Conservation (phyloP, 1,140 invertebrate genomes). For the Gyrodactylus bullatarudis region DNA sequence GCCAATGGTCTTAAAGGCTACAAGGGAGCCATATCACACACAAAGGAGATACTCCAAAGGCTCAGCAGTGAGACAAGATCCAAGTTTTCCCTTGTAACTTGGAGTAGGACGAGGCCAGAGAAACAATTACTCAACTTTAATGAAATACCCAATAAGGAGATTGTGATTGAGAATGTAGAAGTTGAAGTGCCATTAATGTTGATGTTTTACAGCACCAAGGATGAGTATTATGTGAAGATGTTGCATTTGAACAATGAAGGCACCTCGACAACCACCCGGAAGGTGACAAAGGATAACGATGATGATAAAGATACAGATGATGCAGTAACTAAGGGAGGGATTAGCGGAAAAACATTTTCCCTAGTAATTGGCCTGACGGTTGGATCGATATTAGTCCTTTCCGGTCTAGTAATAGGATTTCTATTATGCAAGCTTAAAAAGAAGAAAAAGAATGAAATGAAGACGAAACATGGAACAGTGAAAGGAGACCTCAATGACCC, state of each 20-base stretch:
- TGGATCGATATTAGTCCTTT: neutral
- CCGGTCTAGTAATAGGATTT: neutral
- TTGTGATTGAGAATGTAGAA: neutral
- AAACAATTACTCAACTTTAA: neutral
- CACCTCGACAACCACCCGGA: neutral
- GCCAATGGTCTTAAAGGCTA: neutral
- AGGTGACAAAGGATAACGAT: neutral
- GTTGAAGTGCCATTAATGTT: neutral
- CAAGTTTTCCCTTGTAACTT: neutral
- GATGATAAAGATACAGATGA: neutral
- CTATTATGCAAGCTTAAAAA: neutral
- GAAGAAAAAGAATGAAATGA: neutral
- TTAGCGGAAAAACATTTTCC: too few relatives aligned
- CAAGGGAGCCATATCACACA: neutral
- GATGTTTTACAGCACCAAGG: neutral
- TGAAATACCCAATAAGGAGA: neutral
- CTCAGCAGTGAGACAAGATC: neutral
- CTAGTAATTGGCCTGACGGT: neutral
- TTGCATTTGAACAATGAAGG: neutral
- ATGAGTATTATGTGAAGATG: neutral
- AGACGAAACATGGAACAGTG: neutral
- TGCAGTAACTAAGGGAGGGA: too few relatives aligned
- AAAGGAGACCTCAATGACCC: neutral
- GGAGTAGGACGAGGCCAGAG: neutral
- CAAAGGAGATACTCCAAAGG: neutral